phyloP scores from a whole-genome alignment of 2,113 vertebrate genomes.

The Acrocephalus kingi region DNA sequence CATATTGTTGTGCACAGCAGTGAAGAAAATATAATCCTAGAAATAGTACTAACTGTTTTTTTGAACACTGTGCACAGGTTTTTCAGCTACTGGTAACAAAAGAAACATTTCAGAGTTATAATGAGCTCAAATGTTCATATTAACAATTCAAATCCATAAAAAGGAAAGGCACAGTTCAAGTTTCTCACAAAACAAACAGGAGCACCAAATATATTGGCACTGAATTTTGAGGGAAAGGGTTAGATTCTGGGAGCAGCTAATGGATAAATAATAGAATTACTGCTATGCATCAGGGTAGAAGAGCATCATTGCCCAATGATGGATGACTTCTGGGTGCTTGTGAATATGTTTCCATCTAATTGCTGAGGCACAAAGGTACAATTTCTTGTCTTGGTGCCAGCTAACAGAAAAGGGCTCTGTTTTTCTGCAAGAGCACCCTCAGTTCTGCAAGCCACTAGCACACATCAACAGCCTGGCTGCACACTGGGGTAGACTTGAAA shows the following conservation, averaged over 20 bases:
- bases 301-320: neutral
- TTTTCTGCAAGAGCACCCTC: neutral
- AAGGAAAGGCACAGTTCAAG: neutral
- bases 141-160: constrained; percentile 44
- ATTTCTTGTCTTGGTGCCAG: neutral
- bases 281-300: neutral
- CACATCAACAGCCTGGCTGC: neutral
- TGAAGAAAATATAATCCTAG: constrained; percentile 36
- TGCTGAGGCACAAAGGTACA: neutral
- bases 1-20: constrained; percentile 48
- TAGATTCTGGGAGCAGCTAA: neutral
- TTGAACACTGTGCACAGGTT: neutral
- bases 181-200: neutral
- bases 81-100: constrained; percentile 53
- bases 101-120: constrained; percentile 43
- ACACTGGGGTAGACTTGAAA: neutral
- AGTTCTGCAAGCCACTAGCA: neutral
- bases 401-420: constrained; percentile 23
- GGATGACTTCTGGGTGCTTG: neutral
- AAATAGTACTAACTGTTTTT: constrained; percentile 10
- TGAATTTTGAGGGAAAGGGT: neutral
- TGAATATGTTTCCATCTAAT: neutral
- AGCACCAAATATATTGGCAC: neutral
- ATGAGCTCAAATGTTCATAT: constrained; percentile 39
- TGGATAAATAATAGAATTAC: neutral